A percentile compares a stretch with the other conserved stretches of the same genome.
Evolutionary conservation across 2,797 vertebrate species (phyloP).

Genomic region (Dendrocincla tyrannina): DNA sequence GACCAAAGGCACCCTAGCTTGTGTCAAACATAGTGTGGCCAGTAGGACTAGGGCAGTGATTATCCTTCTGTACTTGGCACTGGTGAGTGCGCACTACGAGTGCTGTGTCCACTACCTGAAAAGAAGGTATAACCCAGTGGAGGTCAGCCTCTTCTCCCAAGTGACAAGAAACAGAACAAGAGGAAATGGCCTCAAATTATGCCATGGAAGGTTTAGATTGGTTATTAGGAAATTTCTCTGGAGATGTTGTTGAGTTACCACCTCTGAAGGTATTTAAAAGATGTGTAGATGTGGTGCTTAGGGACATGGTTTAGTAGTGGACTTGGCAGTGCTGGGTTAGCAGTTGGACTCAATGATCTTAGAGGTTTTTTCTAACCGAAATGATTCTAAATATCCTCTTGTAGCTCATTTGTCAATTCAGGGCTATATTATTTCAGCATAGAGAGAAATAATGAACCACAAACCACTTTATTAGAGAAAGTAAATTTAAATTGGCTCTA

Average conservation of each 20-base stretch:
- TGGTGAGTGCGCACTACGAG: not conserved
- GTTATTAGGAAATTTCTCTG: not conserved
- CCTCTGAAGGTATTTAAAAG: not conserved
- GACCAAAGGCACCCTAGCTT: not conserved
- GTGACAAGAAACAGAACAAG: not conserved
- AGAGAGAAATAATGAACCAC: slow-evolving; percentile 15
- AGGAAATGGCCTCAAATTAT: not conserved
- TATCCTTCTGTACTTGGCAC: rapidly evolving
- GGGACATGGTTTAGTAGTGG: not conserved
- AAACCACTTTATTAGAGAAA: not conserved
- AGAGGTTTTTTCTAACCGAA: not conserved
- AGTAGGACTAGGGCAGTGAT: not conserved
- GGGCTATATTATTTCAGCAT: not conserved
- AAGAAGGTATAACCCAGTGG: not conserved
- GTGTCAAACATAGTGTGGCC: rapidly evolving
- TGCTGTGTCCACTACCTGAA: not conserved
- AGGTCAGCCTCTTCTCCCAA: not conserved
- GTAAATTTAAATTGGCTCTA: slow-evolving; percentile 27
- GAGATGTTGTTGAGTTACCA: not conserved
- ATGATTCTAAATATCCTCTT: not conserved
- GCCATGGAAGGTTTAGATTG: not conserved
- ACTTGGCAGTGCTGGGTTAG: not conserved
- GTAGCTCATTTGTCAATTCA: slow-evolving; percentile 46
- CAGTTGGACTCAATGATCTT: not conserved
- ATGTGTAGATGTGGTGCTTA: not conserved